Evolutionary conservation across 1,140 invertebrate species (phyloP), one percentile per base, ranked within the genome.

Genomic region (Hyphantria cunea): DNA sequence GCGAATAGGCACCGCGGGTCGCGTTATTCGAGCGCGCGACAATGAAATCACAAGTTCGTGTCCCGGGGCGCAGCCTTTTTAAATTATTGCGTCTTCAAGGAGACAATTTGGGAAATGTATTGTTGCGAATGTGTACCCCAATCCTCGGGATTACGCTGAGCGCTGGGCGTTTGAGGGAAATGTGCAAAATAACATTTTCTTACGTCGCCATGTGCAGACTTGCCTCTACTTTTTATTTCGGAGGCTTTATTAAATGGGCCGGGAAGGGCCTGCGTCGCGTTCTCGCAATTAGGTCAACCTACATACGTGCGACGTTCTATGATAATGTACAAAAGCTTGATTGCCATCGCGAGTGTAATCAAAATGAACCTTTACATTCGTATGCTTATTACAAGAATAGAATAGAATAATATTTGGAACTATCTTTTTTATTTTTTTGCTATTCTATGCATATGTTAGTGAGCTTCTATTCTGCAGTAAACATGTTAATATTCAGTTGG

Each of bases 51-150:
- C 69, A 77, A 73, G 74, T 77, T 71, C 67, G 56, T 33, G 42
- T 58, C 72, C 65, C 53, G 42, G 47, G 64, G 66, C 55, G 68
- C 64, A 61, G 68, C 61, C 69, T 75, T 74, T 78, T 82, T 73
- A 82, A 86, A 82, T 80, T 71, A 83, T 83, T 78, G 78, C 79
- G 69, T 74, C 71, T 82, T 80, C 72, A 78, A 79, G 80, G 76
- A 80, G 76, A 84, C 83, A 79, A 83, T 86, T 84, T 77, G 52
- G 66, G 56, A 73, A 81, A 84, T 78, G 76, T 82, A 79, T 82
- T 74, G 80, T 74, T 54, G 71, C 33, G 74, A 76, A 66, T 65
- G 69, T 71, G 72, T 65, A 66, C 67, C 64, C 69, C 71, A 77
- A 78, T 74, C 62, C 74, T 49, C 53, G 55, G 79, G 77, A 82